Evolutionary conservation across 2,797 vertebrate species (phyloP).

Genomic region (Enteromius paludinosus): DNA sequence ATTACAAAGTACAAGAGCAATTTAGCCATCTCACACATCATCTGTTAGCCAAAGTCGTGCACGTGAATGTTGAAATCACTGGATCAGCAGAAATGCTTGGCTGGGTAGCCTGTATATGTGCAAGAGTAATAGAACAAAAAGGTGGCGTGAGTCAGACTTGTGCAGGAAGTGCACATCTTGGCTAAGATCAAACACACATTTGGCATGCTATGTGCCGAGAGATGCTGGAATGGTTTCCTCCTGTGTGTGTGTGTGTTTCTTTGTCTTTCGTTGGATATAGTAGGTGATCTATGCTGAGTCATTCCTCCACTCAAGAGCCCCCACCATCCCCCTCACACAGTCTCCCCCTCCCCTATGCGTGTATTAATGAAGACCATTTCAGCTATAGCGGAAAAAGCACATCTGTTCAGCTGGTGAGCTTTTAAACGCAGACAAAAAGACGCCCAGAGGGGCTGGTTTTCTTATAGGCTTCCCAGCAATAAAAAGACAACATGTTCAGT

Average conservation of each 20-base stretch:
- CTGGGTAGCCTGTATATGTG: neutral
- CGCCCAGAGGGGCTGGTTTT: neutral
- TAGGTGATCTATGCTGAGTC: conserved; percentile 50
- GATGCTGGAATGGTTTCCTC: neutral
- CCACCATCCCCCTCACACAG: neutral
- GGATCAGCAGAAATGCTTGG: conserved; percentile 21
- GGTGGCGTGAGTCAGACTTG: neutral
- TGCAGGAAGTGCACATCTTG: conserved; percentile 21
- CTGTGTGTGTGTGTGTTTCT: neutral
- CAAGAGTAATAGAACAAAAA: neutral
- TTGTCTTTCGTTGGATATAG: neutral
- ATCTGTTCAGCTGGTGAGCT: neutral
- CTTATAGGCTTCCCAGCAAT: neutral
- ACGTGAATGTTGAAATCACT: neutral
- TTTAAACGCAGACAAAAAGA: conserved; percentile 2
- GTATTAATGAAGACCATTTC: neutral
- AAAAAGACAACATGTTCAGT: neutral
- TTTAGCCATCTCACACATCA: conserved; percentile 15
- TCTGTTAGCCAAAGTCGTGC: conserved; percentile 1
- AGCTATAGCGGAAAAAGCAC: neutral
- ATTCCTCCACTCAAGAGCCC: neutral
- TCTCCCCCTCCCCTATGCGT: neutral
- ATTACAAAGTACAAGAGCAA: conserved; percentile 71
- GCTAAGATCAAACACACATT: conserved; percentile 4
- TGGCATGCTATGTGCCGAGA: neutral